Evolutionary conservation across 2,888 invertebrate species (phyloP), one percentile per base, ranked within the genome.

Genomic region (Branchinecta sandiegonensis): DNA sequence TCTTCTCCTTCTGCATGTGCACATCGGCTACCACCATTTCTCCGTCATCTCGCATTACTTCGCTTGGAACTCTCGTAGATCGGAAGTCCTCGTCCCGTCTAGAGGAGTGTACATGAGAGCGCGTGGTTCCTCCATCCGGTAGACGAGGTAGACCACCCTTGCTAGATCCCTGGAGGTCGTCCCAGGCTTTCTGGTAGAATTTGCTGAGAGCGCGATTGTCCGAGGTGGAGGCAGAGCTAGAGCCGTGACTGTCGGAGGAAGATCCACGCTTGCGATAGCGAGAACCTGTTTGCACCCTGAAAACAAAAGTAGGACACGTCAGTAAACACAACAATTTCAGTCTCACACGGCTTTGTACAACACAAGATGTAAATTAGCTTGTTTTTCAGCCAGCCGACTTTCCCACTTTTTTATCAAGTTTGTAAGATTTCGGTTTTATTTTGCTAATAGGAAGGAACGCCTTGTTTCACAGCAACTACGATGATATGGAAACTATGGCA

Each of bases 121-220:
- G 47, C 37, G 66, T 23, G 47, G 68, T 23, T 46, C 11, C 12
- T n/a, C 50, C 14, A 13, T 23, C 46, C 5, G 65, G 46, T 46
- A 14, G 13, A 46, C 63, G 46, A 46, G 65, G 37, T 47, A 46
- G 13, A 63, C 46, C 56, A 65, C 50, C 37, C 66, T 50, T 68
- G 63, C 69, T 69, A 10, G 71, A 69, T 47, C 90, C 90, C 77
- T 90, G 90, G 5, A 94, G 82, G 77, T 92, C 91, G 77, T 93
- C 92, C 94, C 94, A 94, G 4, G 93, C 93, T 77, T 91, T 89
- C 47, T 90, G 84, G 79, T 93, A 93, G 79, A 90, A 92, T 70
- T 90, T 84, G 77, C 90, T 92, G 71, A 94, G 81, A 48, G 89
- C 89, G 17, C 84, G 84, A 67, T 89, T 84, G 10, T 89, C 90